Evolutionary conservation across 2,797 vertebrate species (phyloP).

Genomic region (Peromyscus eremicus): DNA sequence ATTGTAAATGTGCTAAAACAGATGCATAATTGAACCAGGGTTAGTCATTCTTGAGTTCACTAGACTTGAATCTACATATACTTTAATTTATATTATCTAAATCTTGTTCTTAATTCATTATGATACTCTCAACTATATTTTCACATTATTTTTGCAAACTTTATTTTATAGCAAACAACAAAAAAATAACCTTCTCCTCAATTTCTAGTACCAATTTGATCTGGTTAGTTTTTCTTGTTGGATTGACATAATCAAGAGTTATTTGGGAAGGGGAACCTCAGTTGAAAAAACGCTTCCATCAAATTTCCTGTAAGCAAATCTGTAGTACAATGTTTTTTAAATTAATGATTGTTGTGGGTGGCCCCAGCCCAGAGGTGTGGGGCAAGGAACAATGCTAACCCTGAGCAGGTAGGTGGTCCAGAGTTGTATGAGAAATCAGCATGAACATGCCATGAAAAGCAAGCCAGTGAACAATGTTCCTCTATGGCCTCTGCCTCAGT

Average conservation of each 20-base stretch:
- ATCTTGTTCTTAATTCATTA: neutral
- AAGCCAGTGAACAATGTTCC: neutral
- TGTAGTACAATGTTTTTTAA: neutral
- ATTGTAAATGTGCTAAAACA: neutral
- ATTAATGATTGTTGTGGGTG: too few relatives aligned
- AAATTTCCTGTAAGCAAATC: neutral
- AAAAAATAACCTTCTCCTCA: neutral
- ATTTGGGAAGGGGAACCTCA: neutral
- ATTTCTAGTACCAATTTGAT: neutral
- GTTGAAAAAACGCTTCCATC: neutral
- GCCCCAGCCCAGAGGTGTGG: neutral
- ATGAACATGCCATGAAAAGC: neutral
- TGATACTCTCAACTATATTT: neutral
- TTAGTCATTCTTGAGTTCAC: conserved; percentile 3
- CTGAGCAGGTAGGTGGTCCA: neutral
- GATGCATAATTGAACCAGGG: neutral
- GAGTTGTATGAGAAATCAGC: neutral
- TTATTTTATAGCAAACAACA: conserved; percentile 13
- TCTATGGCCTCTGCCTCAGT: neutral
- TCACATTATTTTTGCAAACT: neutral
- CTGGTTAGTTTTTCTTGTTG: neutral
- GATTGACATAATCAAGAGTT: neutral
- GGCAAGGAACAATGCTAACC: too few relatives aligned
- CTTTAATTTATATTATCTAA: conserved; percentile 50
- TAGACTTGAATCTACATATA: neutral